Percentiles rank a stretch among this genome's conserved stretches.
Conservation (phyloP, 1,140 invertebrate genomes). For the Musca vetustissima region DNA sequence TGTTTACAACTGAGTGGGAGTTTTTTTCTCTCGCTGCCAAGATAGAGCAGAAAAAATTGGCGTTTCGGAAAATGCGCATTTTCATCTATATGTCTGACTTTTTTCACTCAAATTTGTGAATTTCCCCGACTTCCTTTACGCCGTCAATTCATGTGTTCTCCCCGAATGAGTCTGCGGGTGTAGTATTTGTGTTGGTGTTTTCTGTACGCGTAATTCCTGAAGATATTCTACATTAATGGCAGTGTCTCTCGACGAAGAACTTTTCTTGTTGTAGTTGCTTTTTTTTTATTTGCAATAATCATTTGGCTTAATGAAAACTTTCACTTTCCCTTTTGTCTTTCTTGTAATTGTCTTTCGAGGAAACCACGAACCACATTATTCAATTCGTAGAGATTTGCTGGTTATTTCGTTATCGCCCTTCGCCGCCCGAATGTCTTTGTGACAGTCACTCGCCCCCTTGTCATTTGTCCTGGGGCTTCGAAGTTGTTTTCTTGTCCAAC, state of each 20-base stretch:
- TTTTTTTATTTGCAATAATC: too few relatives aligned
- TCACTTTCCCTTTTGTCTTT: neutral
- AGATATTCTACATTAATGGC: neutral
- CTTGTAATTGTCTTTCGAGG: too few relatives aligned
- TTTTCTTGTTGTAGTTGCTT: neutral
- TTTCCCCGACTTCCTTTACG: neutral
- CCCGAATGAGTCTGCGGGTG: neutral
- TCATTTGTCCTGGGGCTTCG: too few relatives aligned
- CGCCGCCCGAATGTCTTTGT: too few relatives aligned
- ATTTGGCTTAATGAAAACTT: conserved; percentile 12
- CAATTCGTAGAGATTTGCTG: too few relatives aligned
- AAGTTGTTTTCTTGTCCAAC: too few relatives aligned
- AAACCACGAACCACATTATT: too few relatives aligned
- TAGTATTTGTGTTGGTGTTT: neutral
- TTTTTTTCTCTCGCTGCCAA: neutral
- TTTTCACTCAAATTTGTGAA: conserved; percentile 11
- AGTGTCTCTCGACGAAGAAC: neutral
- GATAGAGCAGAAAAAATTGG: neutral
- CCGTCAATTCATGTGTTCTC: neutral
- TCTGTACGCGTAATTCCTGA: neutral
- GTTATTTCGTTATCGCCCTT: too few relatives aligned
- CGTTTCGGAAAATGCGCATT: conserved; percentile 15
- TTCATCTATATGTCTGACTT: neutral
- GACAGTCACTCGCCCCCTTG: too few relatives aligned
- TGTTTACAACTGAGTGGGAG: neutral